These are phyloP conservation scores for Cliona cf. orientalis DNA, from an alignment of 37 sponge, comb jelly and placozoan genomes.

Conservation along the genomic window DNA sequence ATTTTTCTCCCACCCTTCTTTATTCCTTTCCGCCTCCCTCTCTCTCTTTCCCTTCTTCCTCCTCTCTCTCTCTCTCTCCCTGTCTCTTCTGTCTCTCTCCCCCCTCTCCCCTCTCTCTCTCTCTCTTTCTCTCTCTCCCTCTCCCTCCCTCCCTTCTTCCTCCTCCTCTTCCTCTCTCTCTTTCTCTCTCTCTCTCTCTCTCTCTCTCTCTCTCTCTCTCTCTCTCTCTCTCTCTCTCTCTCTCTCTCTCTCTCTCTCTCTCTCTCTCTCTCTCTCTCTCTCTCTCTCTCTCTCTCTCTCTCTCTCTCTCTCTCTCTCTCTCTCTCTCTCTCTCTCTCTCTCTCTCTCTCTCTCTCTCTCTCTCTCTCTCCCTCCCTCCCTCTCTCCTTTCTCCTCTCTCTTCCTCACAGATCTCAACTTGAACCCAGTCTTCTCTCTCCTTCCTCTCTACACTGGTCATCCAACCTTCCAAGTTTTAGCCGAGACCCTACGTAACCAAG, in stretches of 20 bases:
- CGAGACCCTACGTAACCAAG: slow-evolving; percentile 73
- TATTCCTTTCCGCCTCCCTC: slow-evolving; percentile 21
- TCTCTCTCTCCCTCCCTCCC: slow-evolving; percentile 4
- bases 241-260: slow-evolving; percentile 2
- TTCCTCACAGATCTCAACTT: slow-evolving; percentile 54
- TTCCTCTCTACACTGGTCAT: slow-evolving; percentile 53
- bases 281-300: not conserved
- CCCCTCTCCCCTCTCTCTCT: not conserved
- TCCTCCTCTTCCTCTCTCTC: slow-evolving; percentile 60
- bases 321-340: slow-evolving; percentile 15
- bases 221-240: slow-evolving; percentile 23
- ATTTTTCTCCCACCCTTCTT: slow-evolving; percentile 20
- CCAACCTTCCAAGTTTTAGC: slow-evolving; percentile 71
- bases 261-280: slow-evolving; percentile 10
- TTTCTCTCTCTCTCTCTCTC: slow-evolving; percentile 17
- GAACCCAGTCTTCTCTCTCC: slow-evolving; percentile 58
- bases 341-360: slow-evolving; percentile 12
- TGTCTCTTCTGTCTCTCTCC: slow-evolving; percentile 18
- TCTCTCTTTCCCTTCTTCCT: slow-evolving; percentile 7
- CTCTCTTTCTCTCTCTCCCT: slow-evolving; percentile 55
- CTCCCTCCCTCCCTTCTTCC: slow-evolving; percentile 44
- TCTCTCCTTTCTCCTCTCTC: too few species aligned
- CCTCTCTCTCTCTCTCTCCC: slow-evolving; percentile 23
- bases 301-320: slow-evolving; percentile 6
- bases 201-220: not conserved